Base-by-base conservation (phyloP, 2,888 invertebrate species). In the Sicus ferrugineus region DNA sequence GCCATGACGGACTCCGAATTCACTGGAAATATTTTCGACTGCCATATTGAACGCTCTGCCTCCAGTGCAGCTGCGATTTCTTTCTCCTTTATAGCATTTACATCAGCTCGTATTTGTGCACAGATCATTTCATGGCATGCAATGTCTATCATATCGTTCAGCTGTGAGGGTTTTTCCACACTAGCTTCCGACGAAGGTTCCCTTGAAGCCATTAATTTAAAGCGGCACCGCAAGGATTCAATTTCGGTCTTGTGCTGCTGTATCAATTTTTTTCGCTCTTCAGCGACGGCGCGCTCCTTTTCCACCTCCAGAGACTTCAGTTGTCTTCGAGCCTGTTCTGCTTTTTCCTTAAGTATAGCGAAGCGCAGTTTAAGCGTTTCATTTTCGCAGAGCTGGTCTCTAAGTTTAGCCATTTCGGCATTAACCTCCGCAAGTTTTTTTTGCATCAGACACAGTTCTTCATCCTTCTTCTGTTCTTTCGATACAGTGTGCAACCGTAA, bases 171-270 rank as follows among this genome's bases (percentile, higher is more conserved):
- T 83, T 91, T 92, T 78, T 94, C 94, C 5, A 93, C 86, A 80
- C 91, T 93, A 2, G 90, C 89, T 75, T 94, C 93, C 6, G 93
- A 93, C 68, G 92, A 92, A 48, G 91, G 87, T 76, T 93, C 92
- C 89, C 92, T 91, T 59, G 89, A 90, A 0, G 93, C 90, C 88
- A 93, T 92, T 71, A 93, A 85, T 72, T 91, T 90, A 84, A 91
- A 92, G 75, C 92, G 89, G 50, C 91, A 90, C 52, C 92, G 87
- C 74, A 95, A 87, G 6, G 91, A 91, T 77, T 93, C 93, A 52
- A 95, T 87, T 83, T 95, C 93, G 21, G 89, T 90, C 83, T 91
- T 92, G 81, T 93, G 92, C 76, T 92, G 91, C 70, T 89, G 86
- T 66, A 89, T 89, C 73, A 94, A 86, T 74, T 90, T 89, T 70